phyloP scores from a whole-genome alignment of 2,113 vertebrate species.

The Conger conger region DNA sequence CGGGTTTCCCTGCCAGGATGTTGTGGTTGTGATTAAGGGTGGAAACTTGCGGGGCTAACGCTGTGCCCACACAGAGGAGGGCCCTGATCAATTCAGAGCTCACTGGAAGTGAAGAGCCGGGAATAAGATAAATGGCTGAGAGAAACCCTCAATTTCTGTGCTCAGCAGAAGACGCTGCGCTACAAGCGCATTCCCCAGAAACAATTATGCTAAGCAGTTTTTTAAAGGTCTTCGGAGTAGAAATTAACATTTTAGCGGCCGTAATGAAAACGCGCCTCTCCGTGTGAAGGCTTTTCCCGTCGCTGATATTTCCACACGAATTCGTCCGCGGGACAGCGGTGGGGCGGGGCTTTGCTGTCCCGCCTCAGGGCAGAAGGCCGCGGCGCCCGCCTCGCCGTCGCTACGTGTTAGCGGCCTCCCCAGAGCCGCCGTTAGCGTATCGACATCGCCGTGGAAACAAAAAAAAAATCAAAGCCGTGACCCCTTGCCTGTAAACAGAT shows the following conservation, averaged over 20 bases:
- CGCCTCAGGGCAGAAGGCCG: not conserved
- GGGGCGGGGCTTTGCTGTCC: not conserved
- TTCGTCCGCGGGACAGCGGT: not conserved
- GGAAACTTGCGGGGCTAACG: not conserved
- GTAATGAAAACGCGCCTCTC: slow-evolving; percentile 56
- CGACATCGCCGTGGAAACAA: not conserved
- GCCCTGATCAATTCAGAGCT: slow-evolving; percentile 47
- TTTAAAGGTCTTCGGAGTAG: slow-evolving; percentile 23
- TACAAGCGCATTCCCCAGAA: slow-evolving; percentile 36
- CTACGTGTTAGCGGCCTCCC: not conserved
- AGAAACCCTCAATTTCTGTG: slow-evolving; percentile 54
- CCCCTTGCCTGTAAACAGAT: slow-evolving; percentile 1
- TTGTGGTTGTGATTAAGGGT: slow-evolving; percentile 3
- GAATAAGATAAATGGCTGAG: slow-evolving; percentile 51
- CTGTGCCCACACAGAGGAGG: not conserved
- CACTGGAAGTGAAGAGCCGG: slow-evolving; percentile 35
- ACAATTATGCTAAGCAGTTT: slow-evolving; percentile 52
- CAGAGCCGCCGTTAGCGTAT: not conserved
- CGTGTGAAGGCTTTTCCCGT: slow-evolving; percentile 17
- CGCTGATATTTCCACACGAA: slow-evolving; percentile 9
- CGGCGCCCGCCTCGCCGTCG: not conserved
- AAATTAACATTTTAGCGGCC: slow-evolving; percentile 49
- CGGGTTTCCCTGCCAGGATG: not conserved
- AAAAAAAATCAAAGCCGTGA: not conserved
- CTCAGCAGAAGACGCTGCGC: slow-evolving; percentile 42